Evolutionary conservation across 2,888 invertebrate species (phyloP).

Genomic region (Hemicrepidius hirtus): DNA sequence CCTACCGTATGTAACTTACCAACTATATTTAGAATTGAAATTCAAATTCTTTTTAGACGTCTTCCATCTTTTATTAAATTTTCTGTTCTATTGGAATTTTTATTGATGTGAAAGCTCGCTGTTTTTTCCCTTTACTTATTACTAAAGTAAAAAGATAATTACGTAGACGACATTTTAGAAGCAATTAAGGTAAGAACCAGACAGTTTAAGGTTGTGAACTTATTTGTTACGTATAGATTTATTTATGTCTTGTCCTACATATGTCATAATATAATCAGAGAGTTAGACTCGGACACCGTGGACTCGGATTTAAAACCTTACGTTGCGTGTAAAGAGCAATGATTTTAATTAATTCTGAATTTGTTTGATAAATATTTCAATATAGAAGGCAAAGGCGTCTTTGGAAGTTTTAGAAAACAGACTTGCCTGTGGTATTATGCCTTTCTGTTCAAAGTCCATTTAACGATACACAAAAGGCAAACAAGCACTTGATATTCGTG

Average conservation of each 20-base stretch:
- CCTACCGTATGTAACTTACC: neutral
- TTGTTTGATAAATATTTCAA: too few relatives aligned
- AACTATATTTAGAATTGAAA: neutral
- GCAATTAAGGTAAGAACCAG: conserved; percentile 18
- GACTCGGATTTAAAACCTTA: neutral
- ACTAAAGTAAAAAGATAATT: conserved; percentile 11
- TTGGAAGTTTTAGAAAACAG: too few relatives aligned
- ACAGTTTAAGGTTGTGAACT: conserved; percentile 24
- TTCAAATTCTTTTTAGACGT: neutral
- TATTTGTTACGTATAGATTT: conserved; percentile 6
- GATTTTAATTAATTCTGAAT: too few relatives aligned
- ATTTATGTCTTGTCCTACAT: conserved; percentile 19
- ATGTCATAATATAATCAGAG: conserved; percentile 9
- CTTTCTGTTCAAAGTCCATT: neutral
- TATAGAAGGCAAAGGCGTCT: too few relatives aligned
- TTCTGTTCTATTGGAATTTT: neutral
- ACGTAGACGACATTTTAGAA: conserved; percentile 17
- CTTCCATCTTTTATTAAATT: neutral
- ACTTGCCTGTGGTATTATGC: neutral
- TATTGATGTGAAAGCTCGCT: neutral
- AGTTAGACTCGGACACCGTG: neutral
- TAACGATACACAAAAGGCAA: conserved; percentile 1
- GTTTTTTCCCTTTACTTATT: neutral
- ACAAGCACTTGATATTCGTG: neutral
- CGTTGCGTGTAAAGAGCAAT: neutral